Evolutionary conservation across 2,888 invertebrate species (phyloP), one percentile per base, ranked within the genome.

Genomic region (Scelioninae gen. 1): DNA sequence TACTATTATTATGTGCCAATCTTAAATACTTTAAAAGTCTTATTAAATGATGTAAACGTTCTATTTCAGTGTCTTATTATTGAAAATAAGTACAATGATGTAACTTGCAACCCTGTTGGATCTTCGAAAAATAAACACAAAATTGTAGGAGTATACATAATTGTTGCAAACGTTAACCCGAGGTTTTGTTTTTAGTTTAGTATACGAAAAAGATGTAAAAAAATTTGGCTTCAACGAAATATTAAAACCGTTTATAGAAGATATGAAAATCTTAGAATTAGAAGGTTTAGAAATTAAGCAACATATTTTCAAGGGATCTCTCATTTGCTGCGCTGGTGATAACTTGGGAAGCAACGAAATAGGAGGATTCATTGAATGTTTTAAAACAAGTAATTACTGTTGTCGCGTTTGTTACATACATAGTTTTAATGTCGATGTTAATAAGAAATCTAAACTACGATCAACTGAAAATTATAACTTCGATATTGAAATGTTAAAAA

Each of bases 301-400:
- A 23, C 0, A 11, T 34, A 13, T 32, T 13, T 38, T 71, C 34
- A 71, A 58, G 38, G 71, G 58, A 16, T 58, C 71, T 16, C 32
- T 71, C 6, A 0, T 71, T 47, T 58, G 71, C 15, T 34, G 43
- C 34, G 32, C 49, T n/a, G 71, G 71, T 6, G 49, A 58, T 13
- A 71, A 71, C 38, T 49, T 71, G 31, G 71, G 71, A 0, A 43
- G 23, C 10, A 56, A 69, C n/a, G 56, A 69, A 47, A 69, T 69
- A 7, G 69, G 56, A 40, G 86, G 85, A 0, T 87, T 85, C 56
- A 69, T 75, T 7, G 82, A 86, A 56, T 85, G 83, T 75, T 87
- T 86, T 49, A 82, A 82, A 60, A 43, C 16, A 2, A 53, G 34
- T 23, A 66, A 66, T 53, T 66, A 40, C 53, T 66, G 51, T 53